A percentile compares a stretch with the other conserved stretches of the same genome.
Conservation (phyloP, 2,113 vertebrate species). For the Pithys albifrons region DNA sequence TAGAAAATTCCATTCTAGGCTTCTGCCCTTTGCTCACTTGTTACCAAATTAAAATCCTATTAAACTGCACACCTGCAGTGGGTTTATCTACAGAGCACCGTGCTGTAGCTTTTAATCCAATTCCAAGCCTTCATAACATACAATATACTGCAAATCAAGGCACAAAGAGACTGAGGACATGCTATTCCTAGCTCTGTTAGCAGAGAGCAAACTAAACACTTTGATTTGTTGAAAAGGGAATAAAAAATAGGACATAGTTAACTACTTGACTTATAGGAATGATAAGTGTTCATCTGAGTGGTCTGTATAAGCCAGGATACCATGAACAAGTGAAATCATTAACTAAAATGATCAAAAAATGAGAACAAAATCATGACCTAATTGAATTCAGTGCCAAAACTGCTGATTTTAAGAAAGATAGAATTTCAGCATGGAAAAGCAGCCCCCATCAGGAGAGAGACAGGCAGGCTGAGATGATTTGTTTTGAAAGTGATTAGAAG, state of each 20-base stretch:
- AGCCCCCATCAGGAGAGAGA: neutral
- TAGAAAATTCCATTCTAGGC: constrained; percentile 1
- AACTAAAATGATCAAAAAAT: neutral
- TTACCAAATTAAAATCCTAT: constrained; percentile 36
- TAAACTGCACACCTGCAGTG: constrained; percentile 43
- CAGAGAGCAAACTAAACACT: neutral
- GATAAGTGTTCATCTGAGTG: neutral
- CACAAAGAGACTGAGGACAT: neutral
- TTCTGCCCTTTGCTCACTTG: constrained; percentile 22
- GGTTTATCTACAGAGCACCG: neutral
- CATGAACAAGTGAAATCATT: neutral
- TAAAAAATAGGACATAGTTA: neutral
- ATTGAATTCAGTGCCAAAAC: neutral
- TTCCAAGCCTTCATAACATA: neutral
- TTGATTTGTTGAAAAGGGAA: neutral
- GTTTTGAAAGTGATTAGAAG: neutral
- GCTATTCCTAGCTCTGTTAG: neutral
- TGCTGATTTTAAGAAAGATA: neutral
- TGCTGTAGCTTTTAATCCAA: constrained; percentile 19
- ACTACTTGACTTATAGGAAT: neutral
- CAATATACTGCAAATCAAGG: constrained; percentile 24
- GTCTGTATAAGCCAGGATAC: neutral
- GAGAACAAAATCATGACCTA: neutral
- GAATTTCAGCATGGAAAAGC: neutral
- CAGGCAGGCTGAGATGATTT: neutral